phyloP scores from a whole-genome alignment of 2,888 invertebrate species.

The Drosophila tripunctata region DNA sequence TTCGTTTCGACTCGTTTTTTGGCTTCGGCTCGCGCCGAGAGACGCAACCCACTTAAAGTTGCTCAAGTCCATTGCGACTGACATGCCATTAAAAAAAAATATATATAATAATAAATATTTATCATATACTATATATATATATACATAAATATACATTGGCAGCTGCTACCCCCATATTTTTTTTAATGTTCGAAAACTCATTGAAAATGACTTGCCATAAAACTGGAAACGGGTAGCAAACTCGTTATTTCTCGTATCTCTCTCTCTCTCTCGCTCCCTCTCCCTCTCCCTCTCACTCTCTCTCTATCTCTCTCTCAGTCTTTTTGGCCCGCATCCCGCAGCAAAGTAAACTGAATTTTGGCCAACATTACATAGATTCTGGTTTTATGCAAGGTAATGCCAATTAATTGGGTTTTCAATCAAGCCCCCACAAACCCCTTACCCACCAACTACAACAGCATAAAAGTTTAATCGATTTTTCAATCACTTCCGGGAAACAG shows the following conservation, averaged over 20 bases:
- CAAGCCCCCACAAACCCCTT: background rate
- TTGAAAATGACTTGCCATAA: constrained; percentile 58
- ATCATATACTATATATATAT: background rate
- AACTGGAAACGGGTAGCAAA: constrained; percentile 69
- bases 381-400: constrained; percentile 67
- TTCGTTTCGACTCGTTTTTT: constrained; percentile 16
- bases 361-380: constrained; percentile 43
- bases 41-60: constrained; percentile 74
- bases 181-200: too few species aligned
- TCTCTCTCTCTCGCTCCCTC: too few species aligned
- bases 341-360: constrained; percentile 11
- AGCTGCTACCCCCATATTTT: constrained; percentile 75
- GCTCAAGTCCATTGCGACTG: constrained; percentile 60
- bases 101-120: constrained; percentile 43
- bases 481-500: background rate
- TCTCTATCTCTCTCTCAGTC: too few species aligned
- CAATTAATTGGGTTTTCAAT: constrained; percentile 53
- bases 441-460: too few species aligned
- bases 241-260: constrained; percentile 39
- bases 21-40: constrained; percentile 21
- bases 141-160: constrained; percentile 22
- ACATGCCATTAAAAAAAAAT: constrained; percentile 58
- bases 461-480: constrained; percentile 12
- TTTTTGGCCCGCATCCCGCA: constrained; percentile 29
- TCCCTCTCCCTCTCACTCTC: too few species aligned